Evolutionary conservation across 2,888 invertebrate genomes (phyloP).

Genomic region (Troides aeacus): DNA sequence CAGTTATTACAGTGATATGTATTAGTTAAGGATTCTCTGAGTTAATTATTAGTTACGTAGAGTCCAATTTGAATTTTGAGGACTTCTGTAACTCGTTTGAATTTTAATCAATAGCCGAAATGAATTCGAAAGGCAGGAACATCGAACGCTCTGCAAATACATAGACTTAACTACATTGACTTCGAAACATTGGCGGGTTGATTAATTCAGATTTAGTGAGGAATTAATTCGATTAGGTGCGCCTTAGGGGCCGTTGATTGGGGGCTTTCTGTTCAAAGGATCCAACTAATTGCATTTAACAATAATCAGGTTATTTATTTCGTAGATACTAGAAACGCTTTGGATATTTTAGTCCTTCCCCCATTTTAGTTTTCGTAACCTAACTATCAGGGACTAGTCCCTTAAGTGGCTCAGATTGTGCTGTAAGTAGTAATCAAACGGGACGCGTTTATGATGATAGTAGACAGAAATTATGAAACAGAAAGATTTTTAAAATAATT

Average conservation of each 20-base stretch:
- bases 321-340: slow-evolving; percentile 16
- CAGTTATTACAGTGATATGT: no score
- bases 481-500: no score
- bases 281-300: slow-evolving; percentile 26
- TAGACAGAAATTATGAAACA: no score
- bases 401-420: no score
- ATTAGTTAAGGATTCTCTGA: no score
- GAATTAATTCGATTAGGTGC: slow-evolving; percentile 33
- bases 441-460: no score
- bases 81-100: slow-evolving; percentile 9
- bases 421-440: no score
- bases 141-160: slow-evolving; percentile 18
- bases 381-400: background rate
- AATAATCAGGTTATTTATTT: slow-evolving; percentile 27
- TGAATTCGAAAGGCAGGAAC: slow-evolving; percentile 18
- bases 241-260: slow-evolving; percentile 28
- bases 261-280: slow-evolving; percentile 28
- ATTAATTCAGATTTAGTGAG: slow-evolving; percentile 33
- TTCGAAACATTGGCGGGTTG: slow-evolving; percentile 30
- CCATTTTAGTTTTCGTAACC: background rate
- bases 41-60: background rate
- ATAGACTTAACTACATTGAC: slow-evolving; percentile 27
- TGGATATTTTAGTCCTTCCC: slow-evolving; percentile 13
- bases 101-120: slow-evolving; percentile 21
- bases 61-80: slow-evolving; percentile 12